Evolutionary conservation across 1,140 invertebrate species (phyloP).

Genomic region (Microvelia longipes): DNA sequence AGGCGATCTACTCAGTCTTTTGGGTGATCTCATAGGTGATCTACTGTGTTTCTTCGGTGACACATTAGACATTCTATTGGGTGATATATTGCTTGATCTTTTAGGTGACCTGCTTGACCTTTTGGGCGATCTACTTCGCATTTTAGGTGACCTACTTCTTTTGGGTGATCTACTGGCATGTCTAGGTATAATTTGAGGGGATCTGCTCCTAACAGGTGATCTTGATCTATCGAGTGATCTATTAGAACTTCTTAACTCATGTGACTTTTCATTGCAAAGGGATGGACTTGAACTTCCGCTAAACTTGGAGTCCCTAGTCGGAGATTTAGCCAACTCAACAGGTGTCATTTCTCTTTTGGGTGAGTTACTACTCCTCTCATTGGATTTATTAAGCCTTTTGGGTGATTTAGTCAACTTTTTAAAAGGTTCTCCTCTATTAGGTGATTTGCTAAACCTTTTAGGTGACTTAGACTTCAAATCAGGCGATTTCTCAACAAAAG

Average conservation of each 20-base stretch:
- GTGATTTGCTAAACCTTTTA: neutral
- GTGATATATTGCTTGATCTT: neutral
- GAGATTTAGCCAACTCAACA: neutral
- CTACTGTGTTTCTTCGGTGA: neutral
- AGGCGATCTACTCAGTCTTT: neutral
- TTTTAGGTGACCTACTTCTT: conserved; percentile 1
- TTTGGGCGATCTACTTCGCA: neutral
- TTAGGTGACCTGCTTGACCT: neutral
- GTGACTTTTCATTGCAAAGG: too few species aligned
- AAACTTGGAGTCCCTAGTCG: neutral
- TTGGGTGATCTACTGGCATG: neutral
- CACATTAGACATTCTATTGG: neutral
- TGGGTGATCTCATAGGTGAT: neutral
- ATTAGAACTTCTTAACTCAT: too few species aligned
- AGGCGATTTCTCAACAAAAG: too few species aligned
- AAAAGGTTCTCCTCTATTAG: neutral
- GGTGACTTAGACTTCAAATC: neutral
- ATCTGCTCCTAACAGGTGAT: neutral
- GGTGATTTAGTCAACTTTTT: neutral
- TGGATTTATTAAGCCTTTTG: neutral
- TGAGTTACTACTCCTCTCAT: neutral
- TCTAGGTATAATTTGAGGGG: neutral
- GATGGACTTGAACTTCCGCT: too few species aligned
- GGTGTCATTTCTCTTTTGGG: neutral
- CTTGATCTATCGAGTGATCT: neutral